Percentiles rank a stretch among this genome's conserved stretches.
phyloP scores from a whole-genome alignment of 2,888 invertebrate species.

The Ectemnius cavifrons region DNA sequence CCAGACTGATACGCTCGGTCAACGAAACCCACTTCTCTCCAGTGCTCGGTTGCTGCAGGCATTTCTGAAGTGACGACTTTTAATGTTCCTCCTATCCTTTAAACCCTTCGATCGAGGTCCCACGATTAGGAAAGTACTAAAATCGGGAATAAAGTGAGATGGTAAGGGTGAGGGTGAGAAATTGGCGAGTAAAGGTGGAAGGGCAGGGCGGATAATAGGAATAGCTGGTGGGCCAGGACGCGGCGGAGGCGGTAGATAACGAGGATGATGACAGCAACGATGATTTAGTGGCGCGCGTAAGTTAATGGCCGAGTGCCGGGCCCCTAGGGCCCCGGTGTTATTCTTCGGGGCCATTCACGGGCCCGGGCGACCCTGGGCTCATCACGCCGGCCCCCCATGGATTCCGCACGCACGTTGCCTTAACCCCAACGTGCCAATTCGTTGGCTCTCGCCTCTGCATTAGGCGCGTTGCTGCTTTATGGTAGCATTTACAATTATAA shows the following conservation, averaged over 20 bases:
- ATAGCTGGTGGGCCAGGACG: slow-evolving; percentile 62
- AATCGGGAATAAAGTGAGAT: neutral
- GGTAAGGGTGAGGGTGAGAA: neutral
- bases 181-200: slow-evolving; percentile 14
- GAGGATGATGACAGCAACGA: slow-evolving; percentile 77
- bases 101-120: no score
- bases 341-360: slow-evolving; percentile 74
- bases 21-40: neutral
- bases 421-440: slow-evolving; percentile 67
- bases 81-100: no score
- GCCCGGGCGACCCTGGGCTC: slow-evolving; percentile 46
- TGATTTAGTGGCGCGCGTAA: slow-evolving; percentile 74
- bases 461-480: slow-evolving; percentile 65
- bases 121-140: neutral
- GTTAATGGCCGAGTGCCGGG: slow-evolving; percentile 69
- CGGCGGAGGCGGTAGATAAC: slow-evolving; percentile 73
- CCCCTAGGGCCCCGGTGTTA: slow-evolving; percentile 64
- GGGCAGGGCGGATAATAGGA: slow-evolving; percentile 45
- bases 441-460: slow-evolving; percentile 61
- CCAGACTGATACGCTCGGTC: neutral
- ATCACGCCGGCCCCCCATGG: slow-evolving; percentile 63
- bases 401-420: slow-evolving; percentile 59
- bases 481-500: slow-evolving; percentile 75
- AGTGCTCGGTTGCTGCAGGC: neutral
- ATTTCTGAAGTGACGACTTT: no score